These are phyloP conservation scores for Nephrotoma appendiculata DNA, from an alignment of 2,888 invertebrate species.

Conservation along the genomic window DNA sequence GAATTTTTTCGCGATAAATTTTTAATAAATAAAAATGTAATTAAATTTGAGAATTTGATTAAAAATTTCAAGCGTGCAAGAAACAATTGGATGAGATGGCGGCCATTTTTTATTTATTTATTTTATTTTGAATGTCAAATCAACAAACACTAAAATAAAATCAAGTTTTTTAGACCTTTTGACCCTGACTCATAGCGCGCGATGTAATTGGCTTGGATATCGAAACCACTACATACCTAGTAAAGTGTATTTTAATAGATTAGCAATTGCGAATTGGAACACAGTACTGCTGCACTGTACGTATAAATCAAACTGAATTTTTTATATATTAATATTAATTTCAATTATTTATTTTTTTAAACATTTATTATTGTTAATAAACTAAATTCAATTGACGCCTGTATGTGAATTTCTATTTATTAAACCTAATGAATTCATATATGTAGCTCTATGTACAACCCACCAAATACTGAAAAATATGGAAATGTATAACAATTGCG, in stretches of 20 bases:
- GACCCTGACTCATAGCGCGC: neutral
- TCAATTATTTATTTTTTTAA: neutral
- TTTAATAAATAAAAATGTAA: neutral
- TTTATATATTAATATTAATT: neutral
- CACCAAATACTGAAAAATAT: neutral
- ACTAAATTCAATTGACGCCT: neutral
- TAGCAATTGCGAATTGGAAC: neutral
- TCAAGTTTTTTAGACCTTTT: neutral
- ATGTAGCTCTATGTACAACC: neutral
- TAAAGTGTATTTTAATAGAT: neutral
- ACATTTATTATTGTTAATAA: neutral
- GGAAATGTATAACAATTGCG: neutral
- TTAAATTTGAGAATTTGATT: neutral
- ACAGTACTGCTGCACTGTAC: neutral
- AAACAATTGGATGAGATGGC: neutral
- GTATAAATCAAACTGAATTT: neutral
- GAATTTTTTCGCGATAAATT: neutral
- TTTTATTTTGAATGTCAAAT: neutral
- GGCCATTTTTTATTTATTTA: neutral
- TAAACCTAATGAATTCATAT: neutral
- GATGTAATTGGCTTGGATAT: neutral
- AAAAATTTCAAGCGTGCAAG: neutral
- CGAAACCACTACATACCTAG: neutral
- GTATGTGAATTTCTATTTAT: neutral
- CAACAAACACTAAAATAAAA: neutral